These are phyloP conservation scores for Rafetus swinhoei DNA, from an alignment of 2,113 vertebrate species.

Conservation along the genomic window DNA sequence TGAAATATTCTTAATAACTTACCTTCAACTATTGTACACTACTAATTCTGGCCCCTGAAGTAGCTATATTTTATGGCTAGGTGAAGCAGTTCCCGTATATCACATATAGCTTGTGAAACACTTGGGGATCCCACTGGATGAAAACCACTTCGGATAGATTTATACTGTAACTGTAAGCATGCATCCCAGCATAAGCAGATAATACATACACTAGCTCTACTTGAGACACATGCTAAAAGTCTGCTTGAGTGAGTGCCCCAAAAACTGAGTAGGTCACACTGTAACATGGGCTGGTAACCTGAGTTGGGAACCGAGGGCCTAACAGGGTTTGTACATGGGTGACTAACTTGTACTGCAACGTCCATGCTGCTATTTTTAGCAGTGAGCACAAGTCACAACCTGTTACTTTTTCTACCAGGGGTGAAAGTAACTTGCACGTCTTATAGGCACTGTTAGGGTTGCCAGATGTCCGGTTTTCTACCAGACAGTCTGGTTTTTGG, in stretches of 20 bases:
- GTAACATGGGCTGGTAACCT: neutral
- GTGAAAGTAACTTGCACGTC: no score
- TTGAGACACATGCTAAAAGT: no score
- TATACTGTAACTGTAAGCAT: neutral
- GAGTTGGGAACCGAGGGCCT: neutral
- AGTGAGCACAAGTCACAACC: neutral
- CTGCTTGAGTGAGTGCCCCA: no score
- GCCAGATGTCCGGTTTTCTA: no score
- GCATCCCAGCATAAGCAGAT: neutral
- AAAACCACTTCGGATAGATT: neutral
- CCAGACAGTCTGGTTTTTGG: no score
- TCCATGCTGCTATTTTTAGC: neutral
- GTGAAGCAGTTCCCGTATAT: neutral
- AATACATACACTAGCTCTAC: no score
- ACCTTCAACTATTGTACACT: fast-evolving
- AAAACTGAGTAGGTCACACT: neutral
- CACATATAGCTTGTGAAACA: neutral
- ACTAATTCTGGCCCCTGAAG: neutral
- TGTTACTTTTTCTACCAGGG: neutral
- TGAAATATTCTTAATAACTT: neutral
- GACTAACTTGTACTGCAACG: neutral
- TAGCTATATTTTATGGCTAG: neutral
- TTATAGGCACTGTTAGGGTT: no score
- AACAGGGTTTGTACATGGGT: neutral
- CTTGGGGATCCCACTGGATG: neutral